Evolutionary conservation across 2,888 invertebrate species (phyloP).

Genomic region (Heliconius ethilla): DNA sequence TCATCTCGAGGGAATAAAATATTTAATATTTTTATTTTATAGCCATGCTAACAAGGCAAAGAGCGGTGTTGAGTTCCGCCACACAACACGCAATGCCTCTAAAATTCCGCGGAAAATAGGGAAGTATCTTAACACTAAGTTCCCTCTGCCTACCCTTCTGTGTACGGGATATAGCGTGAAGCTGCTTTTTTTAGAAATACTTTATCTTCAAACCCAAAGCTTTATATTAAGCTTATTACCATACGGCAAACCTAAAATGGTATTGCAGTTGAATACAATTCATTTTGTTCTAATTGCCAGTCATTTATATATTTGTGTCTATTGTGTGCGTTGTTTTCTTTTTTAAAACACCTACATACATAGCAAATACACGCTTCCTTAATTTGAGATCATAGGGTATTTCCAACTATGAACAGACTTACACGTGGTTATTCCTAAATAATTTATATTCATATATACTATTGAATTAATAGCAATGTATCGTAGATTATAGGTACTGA

Average conservation of each 20-base stretch:
- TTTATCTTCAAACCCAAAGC: neutral
- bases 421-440: constrained; percentile 5
- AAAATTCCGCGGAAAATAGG: no score
- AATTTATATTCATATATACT: constrained; percentile 10
- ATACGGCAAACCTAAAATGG: constrained; percentile 9
- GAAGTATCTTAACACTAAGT: no score
- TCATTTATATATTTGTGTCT: constrained; percentile 13
- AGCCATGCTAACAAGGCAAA: no score
- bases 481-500: neutral
- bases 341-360: constrained; percentile 19
- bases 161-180: no score
- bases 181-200: neutral
- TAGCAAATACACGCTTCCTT: neutral
- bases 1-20: no score
- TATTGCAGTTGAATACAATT: constrained; percentile 17
- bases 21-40: no score
- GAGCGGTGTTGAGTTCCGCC: no score
- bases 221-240: constrained; percentile 7
- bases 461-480: neutral
- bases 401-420: constrained; percentile 2
- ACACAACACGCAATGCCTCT: no score
- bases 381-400: no score
- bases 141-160: no score
- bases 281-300: constrained; percentile 23
- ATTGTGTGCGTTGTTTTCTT: constrained; percentile 2